Evolutionary conservation across 2,888 invertebrate species (phyloP).

Genomic region (Boloria euphrosyne): DNA sequence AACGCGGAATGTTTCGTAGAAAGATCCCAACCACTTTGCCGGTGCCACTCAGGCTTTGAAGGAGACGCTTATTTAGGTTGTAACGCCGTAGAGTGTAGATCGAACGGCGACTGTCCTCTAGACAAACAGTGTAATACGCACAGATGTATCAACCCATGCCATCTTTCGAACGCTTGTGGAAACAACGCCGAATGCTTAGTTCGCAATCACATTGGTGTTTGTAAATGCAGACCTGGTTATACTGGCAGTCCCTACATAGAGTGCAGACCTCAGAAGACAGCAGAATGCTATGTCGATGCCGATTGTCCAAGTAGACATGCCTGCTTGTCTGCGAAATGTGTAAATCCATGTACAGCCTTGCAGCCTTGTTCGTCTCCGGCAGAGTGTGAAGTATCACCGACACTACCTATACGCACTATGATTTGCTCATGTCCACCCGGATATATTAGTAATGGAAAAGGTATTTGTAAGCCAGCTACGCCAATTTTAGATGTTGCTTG

Average conservation of each 20-base stretch:
- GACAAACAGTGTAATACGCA: conserved; percentile 93
- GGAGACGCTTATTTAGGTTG: conserved; percentile 90
- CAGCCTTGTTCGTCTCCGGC: conserved; percentile 91
- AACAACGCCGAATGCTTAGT: conserved; percentile 90
- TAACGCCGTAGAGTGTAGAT: conserved; percentile 90
- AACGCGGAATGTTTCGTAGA: conserved; percentile 92
- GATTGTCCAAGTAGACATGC: conserved; percentile 91
- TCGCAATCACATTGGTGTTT: conserved; percentile 91
- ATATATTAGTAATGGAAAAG: conserved; percentile 92
- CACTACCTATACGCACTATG: conserved; percentile 93
- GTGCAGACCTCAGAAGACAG: conserved; percentile 87
- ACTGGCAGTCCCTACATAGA: conserved; percentile 91
- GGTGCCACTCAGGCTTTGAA: conserved; percentile 90
- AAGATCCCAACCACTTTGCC: conserved; percentile 88
- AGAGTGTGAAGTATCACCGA: conserved; percentile 90
- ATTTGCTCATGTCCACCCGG: conserved; percentile 94
- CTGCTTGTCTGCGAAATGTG: conserved; percentile 91
- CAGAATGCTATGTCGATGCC: conserved; percentile 90
- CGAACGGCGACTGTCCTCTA: conserved; percentile 93
- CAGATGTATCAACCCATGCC: conserved; percentile 92
- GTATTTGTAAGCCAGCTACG: conserved; percentile 89
- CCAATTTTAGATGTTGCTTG: conserved; percentile 85
- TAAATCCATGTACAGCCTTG: conserved; percentile 89
- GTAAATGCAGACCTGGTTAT: conserved; percentile 90
- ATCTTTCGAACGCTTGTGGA: conserved; percentile 89